phyloP scores from a whole-genome alignment of 2,797 vertebrate genomes.

The Craterocephalus amniculus region DNA sequence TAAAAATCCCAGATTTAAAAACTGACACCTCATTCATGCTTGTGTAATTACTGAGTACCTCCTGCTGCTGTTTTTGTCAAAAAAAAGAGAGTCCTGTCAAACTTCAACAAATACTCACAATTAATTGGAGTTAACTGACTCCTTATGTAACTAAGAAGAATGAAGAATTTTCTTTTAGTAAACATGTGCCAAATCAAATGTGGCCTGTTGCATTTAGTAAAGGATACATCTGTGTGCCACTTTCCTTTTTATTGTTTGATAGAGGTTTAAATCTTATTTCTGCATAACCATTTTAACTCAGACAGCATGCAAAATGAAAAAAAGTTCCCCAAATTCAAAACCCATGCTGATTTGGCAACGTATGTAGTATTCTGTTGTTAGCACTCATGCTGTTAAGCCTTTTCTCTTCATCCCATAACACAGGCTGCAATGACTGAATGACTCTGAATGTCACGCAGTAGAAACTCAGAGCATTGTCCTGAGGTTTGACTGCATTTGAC shows the following conservation, averaged over 20 bases:
- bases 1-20: background rate
- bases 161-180: background rate
- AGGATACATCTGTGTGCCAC: background rate
- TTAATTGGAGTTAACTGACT: slow-evolving; percentile 35
- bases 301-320: background rate
- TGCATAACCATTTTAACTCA: background rate
- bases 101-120: slow-evolving; percentile 2
- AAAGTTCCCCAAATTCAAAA: too few species aligned
- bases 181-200: background rate
- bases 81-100: slow-evolving; percentile 5
- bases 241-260: background rate
- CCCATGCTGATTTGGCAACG: too few species aligned
- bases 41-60: slow-evolving; percentile 18
- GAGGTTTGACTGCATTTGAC: slow-evolving; percentile 10
- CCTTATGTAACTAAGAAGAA: slow-evolving; percentile 26
- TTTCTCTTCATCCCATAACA: background rate
- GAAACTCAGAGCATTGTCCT: background rate
- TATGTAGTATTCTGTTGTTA: too few species aligned
- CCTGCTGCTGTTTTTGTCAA: slow-evolving; percentile 28
- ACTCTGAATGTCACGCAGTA: background rate
- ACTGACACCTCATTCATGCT: background rate
- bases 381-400: too few species aligned
- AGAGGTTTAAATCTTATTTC: background rate
- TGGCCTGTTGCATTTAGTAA: background rate
- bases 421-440: background rate